Conservation (phyloP, 2,113 vertebrate species). For the Labeo rohita region DNA sequence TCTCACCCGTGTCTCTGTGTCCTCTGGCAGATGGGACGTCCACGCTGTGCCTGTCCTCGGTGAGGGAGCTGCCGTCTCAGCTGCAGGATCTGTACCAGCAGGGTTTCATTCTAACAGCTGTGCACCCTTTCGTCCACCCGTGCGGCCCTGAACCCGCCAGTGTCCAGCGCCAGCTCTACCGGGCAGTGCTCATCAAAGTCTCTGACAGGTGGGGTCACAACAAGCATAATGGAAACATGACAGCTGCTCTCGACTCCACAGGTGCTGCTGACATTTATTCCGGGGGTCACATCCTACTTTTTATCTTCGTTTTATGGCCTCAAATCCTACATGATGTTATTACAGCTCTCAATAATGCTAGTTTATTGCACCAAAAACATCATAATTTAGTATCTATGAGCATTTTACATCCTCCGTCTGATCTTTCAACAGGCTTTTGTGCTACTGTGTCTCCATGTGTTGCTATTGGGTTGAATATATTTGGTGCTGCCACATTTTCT, state of each 20-base stretch:
- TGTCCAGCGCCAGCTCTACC: constrained; percentile 88
- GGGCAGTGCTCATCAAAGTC: constrained; percentile 90
- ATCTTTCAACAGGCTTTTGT: background rate
- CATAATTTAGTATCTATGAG: background rate
- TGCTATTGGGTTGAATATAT: background rate
- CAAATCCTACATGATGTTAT: background rate
- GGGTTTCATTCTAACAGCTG: constrained; percentile 86
- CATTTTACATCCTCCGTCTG: background rate
- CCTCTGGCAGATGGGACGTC: constrained; percentile 82
- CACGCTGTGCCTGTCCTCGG: constrained; percentile 87
- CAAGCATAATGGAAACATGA: background rate
- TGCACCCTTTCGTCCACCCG: constrained; percentile 94
- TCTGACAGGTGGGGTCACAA: constrained; percentile 83
- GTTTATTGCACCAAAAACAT: background rate
- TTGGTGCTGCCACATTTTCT: background rate
- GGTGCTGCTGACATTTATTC: constrained; percentile 23
- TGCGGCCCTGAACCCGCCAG: constrained; percentile 83
- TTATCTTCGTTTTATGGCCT: background rate
- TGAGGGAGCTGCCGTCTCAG: constrained; percentile 88
- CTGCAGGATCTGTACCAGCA: constrained; percentile 94
- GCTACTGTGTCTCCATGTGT: background rate
- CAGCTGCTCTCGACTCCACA: background rate
- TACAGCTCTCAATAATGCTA: background rate
- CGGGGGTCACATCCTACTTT: background rate
- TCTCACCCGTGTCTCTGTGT: constrained; percentile 31